Evolutionary conservation across 2,888 invertebrate genomes (phyloP), one percentile per base, ranked within the genome.

Genomic region (Horisme vitalbata): DNA sequence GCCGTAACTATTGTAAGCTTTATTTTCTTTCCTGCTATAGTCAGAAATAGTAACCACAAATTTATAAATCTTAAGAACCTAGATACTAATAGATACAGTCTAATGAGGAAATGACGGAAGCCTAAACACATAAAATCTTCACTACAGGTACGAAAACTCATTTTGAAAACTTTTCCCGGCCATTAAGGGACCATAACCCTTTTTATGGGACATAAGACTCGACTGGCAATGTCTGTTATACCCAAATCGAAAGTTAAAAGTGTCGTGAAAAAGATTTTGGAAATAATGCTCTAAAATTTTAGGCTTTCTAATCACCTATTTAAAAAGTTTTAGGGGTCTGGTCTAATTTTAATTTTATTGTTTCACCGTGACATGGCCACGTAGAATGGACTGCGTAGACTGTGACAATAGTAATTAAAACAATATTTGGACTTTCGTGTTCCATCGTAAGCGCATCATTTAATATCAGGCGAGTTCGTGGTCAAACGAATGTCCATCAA

Each of bases 131-230:
- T 64, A 63, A 68, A 61, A 56, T 58, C 55, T n/a, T n/a, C n/a
- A n/a, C n/a, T 55, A 61, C 54, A 66, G 59, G 59, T 46, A 38
- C 52, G 54, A 52, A 48, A 66, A 62, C 57, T 55, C 62, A 63
- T 71, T 69, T 71, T 65, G 47, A 48, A 61, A 70, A 71, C 61
- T 71, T 68, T 62, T 55, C 28, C 51, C 59, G 35, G 31, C 49
- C 56, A 48, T 58, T 62, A 63, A 41, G 55, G 57, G 58, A 59
- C 63, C 65, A 65, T 62, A 61, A 61, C 61, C 57, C 61, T 59
- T 63, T 66, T 62, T 47, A 60, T 56, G 51, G 55, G 45, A 45
- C 48, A 49, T 57, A 57, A 44, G 52, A 51, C 48, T 41, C 53
- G 55, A 63, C 61, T 55, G 48, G 41, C 27, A 46, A 52, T 28